phyloP scores from a whole-genome alignment of 2,888 invertebrate genomes.

The Volucella bombylans region DNA sequence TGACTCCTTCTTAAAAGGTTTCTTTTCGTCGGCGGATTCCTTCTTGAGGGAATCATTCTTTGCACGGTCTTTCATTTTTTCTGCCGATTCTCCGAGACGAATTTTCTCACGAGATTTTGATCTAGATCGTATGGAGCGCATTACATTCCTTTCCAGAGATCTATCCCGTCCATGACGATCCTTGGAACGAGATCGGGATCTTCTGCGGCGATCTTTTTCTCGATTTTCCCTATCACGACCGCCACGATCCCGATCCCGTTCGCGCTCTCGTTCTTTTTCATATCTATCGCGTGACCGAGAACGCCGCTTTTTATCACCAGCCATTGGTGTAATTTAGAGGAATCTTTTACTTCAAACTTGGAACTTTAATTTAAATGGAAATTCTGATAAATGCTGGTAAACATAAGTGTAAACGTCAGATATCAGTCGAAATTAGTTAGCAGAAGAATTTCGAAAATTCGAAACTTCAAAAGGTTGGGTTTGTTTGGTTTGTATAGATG shows the following conservation, averaged over 20 bases:
- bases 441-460: neutral
- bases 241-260: conserved; percentile 75
- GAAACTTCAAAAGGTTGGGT: neutral
- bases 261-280: conserved; percentile 77
- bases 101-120: conserved; percentile 59
- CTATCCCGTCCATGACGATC: conserved; percentile 76
- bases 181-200: conserved; percentile 77
- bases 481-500: neutral
- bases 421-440: neutral
- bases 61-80: conserved; percentile 76
- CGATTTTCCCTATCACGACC: conserved; percentile 75
- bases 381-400: neutral
- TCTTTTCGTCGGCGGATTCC: conserved; percentile 58
- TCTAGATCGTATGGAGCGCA: conserved; percentile 57
- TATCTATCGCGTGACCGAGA: conserved; percentile 83
- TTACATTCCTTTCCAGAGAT: conserved; percentile 73
- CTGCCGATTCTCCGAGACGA: conserved; percentile 4
- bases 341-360: neutral
- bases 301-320: conserved; percentile 84
- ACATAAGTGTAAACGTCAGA: conserved; percentile 19
- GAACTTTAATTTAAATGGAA: neutral
- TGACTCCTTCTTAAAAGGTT: conserved; percentile 15
- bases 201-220: conserved; percentile 78
- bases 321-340: conserved; percentile 77
- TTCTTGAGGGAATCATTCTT: conserved; percentile 58